Base-by-base conservation (phyloP, 2,797 vertebrate species). In the Enteromius radiatus region DNA sequence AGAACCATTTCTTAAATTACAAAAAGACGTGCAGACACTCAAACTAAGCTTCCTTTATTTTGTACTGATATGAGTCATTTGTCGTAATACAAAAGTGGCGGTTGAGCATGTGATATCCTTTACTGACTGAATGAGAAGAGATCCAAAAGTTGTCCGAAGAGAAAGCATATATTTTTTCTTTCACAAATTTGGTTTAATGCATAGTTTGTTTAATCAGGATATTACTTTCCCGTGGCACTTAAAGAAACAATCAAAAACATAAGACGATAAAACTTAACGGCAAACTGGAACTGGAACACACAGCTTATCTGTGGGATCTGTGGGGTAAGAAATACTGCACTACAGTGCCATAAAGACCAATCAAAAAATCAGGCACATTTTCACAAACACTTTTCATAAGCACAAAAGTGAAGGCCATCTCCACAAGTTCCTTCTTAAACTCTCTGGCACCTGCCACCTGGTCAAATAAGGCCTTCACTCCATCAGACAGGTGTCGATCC, bases 331-430 rank as follows among this genome's bases (percentile, higher is more conserved):
- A 90, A 84, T 93, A 95, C 85, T 91, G 90, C 84, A 94, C 63
- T 0, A 95, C 88, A 0, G 90, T 84, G 54, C 2, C 52, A 45
- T 93, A 97, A 75, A 96, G 93, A 21, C 11, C 69, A 0, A 63
- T 86, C 1, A 99, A 90, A 74, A 97, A 87, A 1, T 15, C 23
- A 0, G 98, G 97, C 0, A 90, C 81, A 9, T 78, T 91, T 9
- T 92, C 83, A 0, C 93, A 94, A 49, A 97, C 94, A n/a, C 92
- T 93, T 87, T 91, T 97, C 87, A 96, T 94, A 83, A 99, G 77
- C 0, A 95, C 88, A 92, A 98, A 94, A 3, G 95, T 89, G 65
- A 97, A 84, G 64, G 95, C 91, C 86, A 97, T 3, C 14, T 86
- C 73, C 59, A 95, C 88, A 59, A 89, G 94, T 88, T 99, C 96